These are phyloP conservation scores for Crepidodera aurea DNA, from an alignment of 2,888 invertebrate species.

Conservation along the genomic window DNA sequence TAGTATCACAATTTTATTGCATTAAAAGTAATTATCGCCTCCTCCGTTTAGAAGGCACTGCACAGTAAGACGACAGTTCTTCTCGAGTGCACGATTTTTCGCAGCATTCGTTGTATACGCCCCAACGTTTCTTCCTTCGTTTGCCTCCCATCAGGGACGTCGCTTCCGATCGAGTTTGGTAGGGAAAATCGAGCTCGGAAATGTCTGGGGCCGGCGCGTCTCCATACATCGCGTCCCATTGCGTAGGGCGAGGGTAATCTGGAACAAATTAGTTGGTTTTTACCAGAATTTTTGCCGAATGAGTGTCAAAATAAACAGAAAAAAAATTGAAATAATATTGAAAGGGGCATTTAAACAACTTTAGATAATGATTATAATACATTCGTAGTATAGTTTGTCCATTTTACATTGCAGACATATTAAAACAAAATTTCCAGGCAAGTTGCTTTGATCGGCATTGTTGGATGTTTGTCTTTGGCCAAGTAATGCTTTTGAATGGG, in stretches of 20 bases:
- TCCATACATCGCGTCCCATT: constrained; percentile 51
- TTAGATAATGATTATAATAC: no score
- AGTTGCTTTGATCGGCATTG: no score
- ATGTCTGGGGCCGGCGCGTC: constrained; percentile 43
- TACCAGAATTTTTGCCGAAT: no score
- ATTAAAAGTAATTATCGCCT: not conserved
- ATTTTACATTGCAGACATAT: no score
- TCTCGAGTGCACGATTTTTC: constrained; percentile 54
- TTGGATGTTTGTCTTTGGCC: constrained; percentile 93
- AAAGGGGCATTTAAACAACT: no score
- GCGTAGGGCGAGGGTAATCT: constrained; percentile 39
- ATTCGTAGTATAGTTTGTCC: no score
- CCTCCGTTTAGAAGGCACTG: constrained; percentile 26
- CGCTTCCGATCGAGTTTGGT: constrained; percentile 45
- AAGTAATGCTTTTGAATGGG: constrained; percentile 92
- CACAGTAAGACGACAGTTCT: constrained; percentile 54
- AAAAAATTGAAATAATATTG: no score
- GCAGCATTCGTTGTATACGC: constrained; percentile 56
- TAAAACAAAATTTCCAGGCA: no score
- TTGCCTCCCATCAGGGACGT: constrained; percentile 46
- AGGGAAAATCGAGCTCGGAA: constrained; percentile 41
- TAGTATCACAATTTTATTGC: constrained; percentile 21
- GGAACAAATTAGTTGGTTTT: constrained; percentile 17
- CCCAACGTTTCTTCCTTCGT: constrained; percentile 44
- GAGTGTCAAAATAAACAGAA: no score